phyloP scores from a whole-genome alignment of 2,888 invertebrate species.

The Pyrrhopygopsis socrates region DNA sequence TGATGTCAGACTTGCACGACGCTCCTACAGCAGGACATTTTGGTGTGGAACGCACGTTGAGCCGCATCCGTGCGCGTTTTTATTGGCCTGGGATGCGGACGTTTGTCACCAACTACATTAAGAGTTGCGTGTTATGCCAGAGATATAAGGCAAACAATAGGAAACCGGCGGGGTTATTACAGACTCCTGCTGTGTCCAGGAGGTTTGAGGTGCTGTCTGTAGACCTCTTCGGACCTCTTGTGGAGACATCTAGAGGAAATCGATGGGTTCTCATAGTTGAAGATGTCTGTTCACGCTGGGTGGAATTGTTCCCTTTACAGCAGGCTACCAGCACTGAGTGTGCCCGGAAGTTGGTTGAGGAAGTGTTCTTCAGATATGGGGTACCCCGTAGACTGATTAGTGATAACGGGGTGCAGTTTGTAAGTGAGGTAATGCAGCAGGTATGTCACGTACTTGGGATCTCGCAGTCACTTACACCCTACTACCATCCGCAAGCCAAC shows the following conservation, averaged over 20 bases:
- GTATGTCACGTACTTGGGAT: conserved; percentile 54
- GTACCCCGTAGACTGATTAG: conserved; percentile 86
- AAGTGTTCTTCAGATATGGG: conserved; percentile 86
- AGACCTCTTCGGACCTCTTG: conserved; percentile 83
- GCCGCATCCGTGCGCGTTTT: conserved; percentile 53
- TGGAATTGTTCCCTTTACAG: conserved; percentile 83
- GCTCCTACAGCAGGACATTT: conserved; percentile 81
- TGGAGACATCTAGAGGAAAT: conserved; percentile 52
- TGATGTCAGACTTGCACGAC: conserved; percentile 64
- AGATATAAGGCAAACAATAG: conserved; percentile 60
- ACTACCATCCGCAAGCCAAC: conserved; percentile 82
- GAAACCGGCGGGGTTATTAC: conserved; percentile 67
- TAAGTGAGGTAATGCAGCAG: conserved; percentile 79
- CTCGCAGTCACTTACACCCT: conserved; percentile 56
- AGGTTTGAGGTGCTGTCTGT: conserved; percentile 61
- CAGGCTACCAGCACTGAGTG: conserved; percentile 77
- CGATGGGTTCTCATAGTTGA: no score
- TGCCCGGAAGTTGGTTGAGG: conserved; percentile 67
- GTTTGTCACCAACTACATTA: conserved; percentile 53
- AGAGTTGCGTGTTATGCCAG: conserved; percentile 53
- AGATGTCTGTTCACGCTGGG: conserved; percentile 81
- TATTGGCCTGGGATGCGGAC: conserved; percentile 81
- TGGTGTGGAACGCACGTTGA: conserved; percentile 68
- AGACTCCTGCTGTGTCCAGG: conserved; percentile 45
- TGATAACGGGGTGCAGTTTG: conserved; percentile 87